Evolutionary conservation across 2,797 vertebrate species (phyloP).

Genomic region (Bucorvus abyssinicus): DNA sequence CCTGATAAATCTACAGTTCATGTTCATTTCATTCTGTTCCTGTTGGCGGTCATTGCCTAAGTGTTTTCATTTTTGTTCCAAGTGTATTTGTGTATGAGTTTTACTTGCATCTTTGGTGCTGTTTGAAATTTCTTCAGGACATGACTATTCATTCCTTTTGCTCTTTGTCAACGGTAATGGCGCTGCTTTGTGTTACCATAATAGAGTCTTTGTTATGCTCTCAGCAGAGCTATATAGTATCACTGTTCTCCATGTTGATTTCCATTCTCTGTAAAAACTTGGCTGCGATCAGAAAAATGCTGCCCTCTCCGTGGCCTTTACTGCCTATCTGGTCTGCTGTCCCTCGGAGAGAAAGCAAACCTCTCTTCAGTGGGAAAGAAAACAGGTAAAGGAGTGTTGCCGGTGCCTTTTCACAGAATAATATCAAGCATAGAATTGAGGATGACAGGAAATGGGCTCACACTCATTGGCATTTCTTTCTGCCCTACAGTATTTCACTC

Average conservation of each 20-base stretch:
- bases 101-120: slow-evolving; percentile 4
- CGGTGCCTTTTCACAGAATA: neutral
- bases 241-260: slow-evolving; percentile 23
- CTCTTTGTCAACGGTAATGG: slow-evolving; percentile 15
- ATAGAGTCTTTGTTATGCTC: neutral
- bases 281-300: slow-evolving; percentile 3
- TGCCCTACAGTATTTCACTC: neutral
- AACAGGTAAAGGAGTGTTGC: neutral
- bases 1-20: neutral
- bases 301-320: neutral
- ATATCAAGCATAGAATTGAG: neutral
- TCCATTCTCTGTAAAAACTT: slow-evolving; percentile 12
- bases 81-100: neutral
- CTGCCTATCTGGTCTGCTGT: neutral
- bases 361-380: neutral
- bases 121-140: slow-evolving; percentile 42
- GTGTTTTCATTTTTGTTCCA: neutral
- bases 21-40: neutral
- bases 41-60: neutral
- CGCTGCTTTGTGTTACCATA: slow-evolving; percentile 24
- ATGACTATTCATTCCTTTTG: neutral
- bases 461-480: neutral
- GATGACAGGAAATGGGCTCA: neutral
- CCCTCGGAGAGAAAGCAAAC: neutral
- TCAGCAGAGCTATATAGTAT: slow-evolving; percentile 2